phyloP scores from a whole-genome alignment of 2,797 vertebrate species.

The Buceros bicornis region DNA sequence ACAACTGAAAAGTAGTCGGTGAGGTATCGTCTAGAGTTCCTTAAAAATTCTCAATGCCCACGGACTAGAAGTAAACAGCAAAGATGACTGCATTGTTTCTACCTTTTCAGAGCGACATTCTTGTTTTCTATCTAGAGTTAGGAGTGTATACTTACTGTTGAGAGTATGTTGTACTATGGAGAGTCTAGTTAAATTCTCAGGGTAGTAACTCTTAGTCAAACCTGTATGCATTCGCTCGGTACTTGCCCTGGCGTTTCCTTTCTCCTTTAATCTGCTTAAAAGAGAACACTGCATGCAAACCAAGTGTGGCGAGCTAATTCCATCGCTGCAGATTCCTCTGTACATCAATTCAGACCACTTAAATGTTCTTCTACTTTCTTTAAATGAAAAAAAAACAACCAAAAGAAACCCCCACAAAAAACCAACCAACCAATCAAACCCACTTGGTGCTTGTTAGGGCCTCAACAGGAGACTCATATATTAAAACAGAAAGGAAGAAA shows the following conservation, averaged over 20 bases:
- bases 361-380: constrained; percentile 67
- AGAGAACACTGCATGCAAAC: constrained; percentile 71
- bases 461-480: constrained; percentile 62
- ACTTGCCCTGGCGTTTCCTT: constrained; percentile 43
- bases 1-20: constrained; percentile 63
- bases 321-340: constrained; percentile 50
- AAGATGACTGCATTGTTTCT: constrained; percentile 51
- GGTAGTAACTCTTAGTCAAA: constrained; percentile 68
- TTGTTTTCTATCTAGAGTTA: constrained; percentile 48
- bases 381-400: background rate
- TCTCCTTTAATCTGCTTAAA: constrained; percentile 69
- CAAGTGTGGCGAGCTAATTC: constrained; percentile 50
- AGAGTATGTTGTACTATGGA: constrained; percentile 52
- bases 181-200: constrained; percentile 64
- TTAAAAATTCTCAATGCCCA: constrained; percentile 79
- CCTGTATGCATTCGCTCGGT: constrained; percentile 29
- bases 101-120: constrained; percentile 60
- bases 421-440: background rate
- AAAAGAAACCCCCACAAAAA: background rate
- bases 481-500: constrained; percentile 57
- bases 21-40: constrained; percentile 75
- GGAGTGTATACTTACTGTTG: constrained; percentile 75
- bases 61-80: constrained; percentile 79
- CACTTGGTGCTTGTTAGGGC: constrained; percentile 55
- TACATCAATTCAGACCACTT: constrained; percentile 55